A percentile compares a stretch with the other conserved stretches of the same genome.
phyloP scores from a whole-genome alignment of 1,140 invertebrate genomes.

The Leptonema lineaticorne region DNA sequence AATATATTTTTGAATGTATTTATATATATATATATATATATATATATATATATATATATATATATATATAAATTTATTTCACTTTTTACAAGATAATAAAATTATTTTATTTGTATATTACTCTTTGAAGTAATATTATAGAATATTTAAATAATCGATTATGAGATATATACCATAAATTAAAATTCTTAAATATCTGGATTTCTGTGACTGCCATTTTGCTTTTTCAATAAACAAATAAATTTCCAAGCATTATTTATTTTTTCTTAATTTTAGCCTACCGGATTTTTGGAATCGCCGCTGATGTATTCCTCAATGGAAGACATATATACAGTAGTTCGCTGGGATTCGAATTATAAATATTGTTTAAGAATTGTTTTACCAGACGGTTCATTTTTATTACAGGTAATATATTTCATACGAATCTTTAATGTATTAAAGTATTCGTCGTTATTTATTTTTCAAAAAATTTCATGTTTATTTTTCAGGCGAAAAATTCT shows the following conservation, averaged over 20 bases:
- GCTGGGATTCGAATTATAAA: constrained; percentile 79
- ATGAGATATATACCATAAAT: too few relatives aligned
- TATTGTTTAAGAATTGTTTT: constrained; percentile 80
- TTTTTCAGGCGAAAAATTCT: constrained; percentile 67
- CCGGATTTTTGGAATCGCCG: constrained; percentile 70
- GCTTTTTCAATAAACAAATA: too few relatives aligned
- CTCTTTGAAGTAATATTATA: too few relatives aligned
- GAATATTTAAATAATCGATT: too few relatives aligned
- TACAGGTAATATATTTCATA: constrained; percentile 62
- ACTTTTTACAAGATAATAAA: too few relatives aligned
- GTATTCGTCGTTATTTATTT: not conserved
- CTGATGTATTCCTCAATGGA: constrained; percentile 76
- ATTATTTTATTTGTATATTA: not conserved
- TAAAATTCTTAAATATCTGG: too few relatives aligned
- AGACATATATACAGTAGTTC: constrained; percentile 75
- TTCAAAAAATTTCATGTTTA: not conserved
- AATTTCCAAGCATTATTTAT: too few relatives aligned
- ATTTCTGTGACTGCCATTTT: too few relatives aligned
- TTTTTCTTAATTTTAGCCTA: constrained; percentile 62
- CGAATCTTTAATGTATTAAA: not conserved
- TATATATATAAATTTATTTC: not conserved
- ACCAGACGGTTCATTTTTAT: constrained; percentile 72
- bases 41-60: not conserved
- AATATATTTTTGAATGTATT: too few relatives aligned
- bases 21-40: not conserved